Base-by-base conservation (phyloP, 2,797 vertebrate genomes). In the Yasuhikotakia modesta region DNA sequence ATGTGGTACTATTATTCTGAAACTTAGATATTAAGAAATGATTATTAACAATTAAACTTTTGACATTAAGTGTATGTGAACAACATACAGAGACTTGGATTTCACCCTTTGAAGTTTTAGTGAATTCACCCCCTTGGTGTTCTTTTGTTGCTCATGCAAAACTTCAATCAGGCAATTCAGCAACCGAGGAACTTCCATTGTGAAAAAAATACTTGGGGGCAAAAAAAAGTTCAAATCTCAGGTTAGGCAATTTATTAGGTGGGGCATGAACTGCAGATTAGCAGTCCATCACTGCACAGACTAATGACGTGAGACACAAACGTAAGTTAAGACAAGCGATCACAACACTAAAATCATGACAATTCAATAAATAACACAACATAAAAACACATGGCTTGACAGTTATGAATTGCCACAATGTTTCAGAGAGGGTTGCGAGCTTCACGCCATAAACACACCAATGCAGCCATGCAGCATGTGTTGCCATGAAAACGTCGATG, bases 391-490 rank as follows among this genome's bases (percentile, higher is more conserved):
- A 66, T 45, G 63, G 21, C 32, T 43, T 17, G 32, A 55, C 35
- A 45, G 46, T 65, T 35, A 43, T 35, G 52, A 75, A 75, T 75
- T 52, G 32, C 61, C 13, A 55, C 39, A 19, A 61, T 45, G 16
- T 45, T 55, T 55, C 21, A 66, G 21, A 39, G 30, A 17, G 35
- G 2, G 19, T 13, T 64, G 27, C 19, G 50, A 67, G 24, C 32
- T 45, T 45, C 22, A 30, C 52, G n/a, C 16, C 35, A 30, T 35
- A 46, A 70, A n/a, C 22, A 53, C 58, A 35, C 71, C 39, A 16
- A 90, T 87, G 89, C 85, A 87, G 87, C 85, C 92, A 93, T 92
- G 91, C 91, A 90, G 76, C 73, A 88, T 84, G 79, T 87, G 83
- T 86, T 83, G 87, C 43, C 67, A 87, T 86, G 87, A 80, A 65